Conservation (phyloP, 2,113 vertebrate genomes). For the Eidolon helvum region DNA sequence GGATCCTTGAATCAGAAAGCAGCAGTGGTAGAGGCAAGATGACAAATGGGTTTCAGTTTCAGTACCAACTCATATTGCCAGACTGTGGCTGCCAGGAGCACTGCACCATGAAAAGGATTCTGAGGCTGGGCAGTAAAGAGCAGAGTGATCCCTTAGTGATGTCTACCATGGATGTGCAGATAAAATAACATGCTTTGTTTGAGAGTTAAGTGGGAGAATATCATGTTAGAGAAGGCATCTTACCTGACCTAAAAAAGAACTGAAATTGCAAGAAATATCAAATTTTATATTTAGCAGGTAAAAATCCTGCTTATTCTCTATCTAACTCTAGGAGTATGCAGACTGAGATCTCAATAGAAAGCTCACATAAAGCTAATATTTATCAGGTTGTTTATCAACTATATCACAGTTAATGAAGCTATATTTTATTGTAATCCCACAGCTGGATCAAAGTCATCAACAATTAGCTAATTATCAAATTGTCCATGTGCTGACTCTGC, state of each 20-base stretch:
- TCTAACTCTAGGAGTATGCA: not conserved
- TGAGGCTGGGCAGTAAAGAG: not conserved
- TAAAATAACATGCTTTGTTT: not conserved
- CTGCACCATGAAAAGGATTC: not conserved
- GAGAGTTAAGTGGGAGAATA: not conserved
- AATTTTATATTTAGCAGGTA: not conserved
- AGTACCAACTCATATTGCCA: not conserved
- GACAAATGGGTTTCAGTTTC: not conserved
- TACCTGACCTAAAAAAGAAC: not conserved
- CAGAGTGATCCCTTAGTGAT: not conserved
- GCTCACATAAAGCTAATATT: not conserved
- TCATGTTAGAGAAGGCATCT: not conserved
- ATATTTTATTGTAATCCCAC: not conserved
- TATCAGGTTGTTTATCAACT: not conserved
- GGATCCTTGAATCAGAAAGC: not conserved
- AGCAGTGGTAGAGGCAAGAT: not conserved
- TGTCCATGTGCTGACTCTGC: not conserved
- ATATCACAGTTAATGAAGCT: not conserved
- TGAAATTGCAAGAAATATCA: not conserved
- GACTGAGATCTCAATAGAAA: not conserved
- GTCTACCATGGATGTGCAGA: not conserved
- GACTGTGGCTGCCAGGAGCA: not conserved
- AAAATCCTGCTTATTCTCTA: not conserved
- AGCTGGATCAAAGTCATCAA: not conserved
- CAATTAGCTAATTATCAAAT: not conserved